Base-by-base conservation (phyloP, 1,140 invertebrate species). In the Zophobas atratus region DNA sequence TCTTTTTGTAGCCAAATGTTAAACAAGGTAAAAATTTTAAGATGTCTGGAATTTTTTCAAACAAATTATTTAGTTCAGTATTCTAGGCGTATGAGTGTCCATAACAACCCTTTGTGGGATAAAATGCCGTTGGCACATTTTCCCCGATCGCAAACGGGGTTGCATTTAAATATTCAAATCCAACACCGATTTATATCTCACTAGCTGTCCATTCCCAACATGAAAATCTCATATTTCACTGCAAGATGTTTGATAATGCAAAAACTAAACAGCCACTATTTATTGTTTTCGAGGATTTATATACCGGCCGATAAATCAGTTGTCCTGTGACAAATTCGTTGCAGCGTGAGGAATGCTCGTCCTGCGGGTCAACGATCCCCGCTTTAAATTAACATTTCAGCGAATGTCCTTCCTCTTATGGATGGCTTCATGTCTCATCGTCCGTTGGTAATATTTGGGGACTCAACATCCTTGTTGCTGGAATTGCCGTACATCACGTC, bases 231-330 rank as follows among this genome's bases (percentile, higher is more conserved):
- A 67, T 67, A 67, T 43, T 67, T 67, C 60, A 67, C 60, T 4
- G 39, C 60, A 41, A 67, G 60, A 67, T 67, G 6, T 67, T 67
- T 39, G 70, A 72, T 55, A 72, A 72, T 55, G 51, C 70, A 72
- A 72, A 72, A 72, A 72, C 70, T 51, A 72, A 72, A 72, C 70
- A 72, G 33, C 36, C 70, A 35, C 36, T 55, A 72, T 72, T 72
- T 53, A 72, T 72, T 72, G 70, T 72, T 72, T 67, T 67, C n/a
- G 38, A 41, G 60, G 60, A 67, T 67, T 67, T 67, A 67, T 67
- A 33, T 67, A 67, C 60, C 60, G 60, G 39, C 6, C 39, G 1
- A 67, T 67, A 67, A 67, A 67, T 67, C 60, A 67, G 60, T 67
- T 67, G 60, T 2, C 39, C 32, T n/a, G 60, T 43, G 60, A 67